A percentile compares a stretch with the other conserved stretches of the same genome.
phyloP scores from a whole-genome alignment of 2,113 vertebrate species.

The Lepisosteus oculatus region DNA sequence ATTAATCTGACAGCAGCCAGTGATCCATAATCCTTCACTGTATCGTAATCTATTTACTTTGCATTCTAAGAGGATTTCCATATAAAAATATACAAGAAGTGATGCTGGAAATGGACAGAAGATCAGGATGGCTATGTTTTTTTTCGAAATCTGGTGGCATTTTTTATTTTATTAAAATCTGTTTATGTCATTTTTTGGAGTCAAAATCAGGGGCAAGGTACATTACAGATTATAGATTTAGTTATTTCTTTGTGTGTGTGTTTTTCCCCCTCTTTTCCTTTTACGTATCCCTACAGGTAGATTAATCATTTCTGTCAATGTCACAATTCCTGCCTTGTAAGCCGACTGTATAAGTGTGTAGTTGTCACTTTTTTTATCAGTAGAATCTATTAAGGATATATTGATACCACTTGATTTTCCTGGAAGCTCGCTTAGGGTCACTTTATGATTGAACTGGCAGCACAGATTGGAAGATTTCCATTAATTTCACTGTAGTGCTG shows the following conservation, averaged over 20 bases:
- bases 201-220: slow-evolving; percentile 25
- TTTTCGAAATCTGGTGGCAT: slow-evolving; percentile 37
- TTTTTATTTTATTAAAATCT: slow-evolving; percentile 33
- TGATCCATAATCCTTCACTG: slow-evolving; percentile 87
- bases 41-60: slow-evolving; percentile 96
- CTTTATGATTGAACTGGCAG: not conserved
- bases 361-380: not conserved
- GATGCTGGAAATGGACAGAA: slow-evolving; percentile 79
- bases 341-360: not conserved
- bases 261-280: slow-evolving; percentile 20
- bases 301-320: slow-evolving; percentile 4
- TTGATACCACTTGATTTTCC: not conserved
- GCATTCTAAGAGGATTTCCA: slow-evolving; percentile 93
- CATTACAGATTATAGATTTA: slow-evolving; percentile 33
- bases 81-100: slow-evolving; percentile 83
- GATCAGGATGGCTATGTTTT: slow-evolving; percentile 63
- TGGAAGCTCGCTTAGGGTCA: not conserved
- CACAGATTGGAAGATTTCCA: no score
- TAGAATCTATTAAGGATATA: not conserved
- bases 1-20: slow-evolving; percentile 93
- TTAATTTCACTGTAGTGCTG: no score
- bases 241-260: slow-evolving; percentile 19
- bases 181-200: slow-evolving; percentile 40
- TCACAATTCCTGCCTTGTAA: not conserved
- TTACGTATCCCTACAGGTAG: not conserved